Base-by-base conservation (phyloP, 2,113 vertebrate species). In the Peromyscus polionotus region DNA sequence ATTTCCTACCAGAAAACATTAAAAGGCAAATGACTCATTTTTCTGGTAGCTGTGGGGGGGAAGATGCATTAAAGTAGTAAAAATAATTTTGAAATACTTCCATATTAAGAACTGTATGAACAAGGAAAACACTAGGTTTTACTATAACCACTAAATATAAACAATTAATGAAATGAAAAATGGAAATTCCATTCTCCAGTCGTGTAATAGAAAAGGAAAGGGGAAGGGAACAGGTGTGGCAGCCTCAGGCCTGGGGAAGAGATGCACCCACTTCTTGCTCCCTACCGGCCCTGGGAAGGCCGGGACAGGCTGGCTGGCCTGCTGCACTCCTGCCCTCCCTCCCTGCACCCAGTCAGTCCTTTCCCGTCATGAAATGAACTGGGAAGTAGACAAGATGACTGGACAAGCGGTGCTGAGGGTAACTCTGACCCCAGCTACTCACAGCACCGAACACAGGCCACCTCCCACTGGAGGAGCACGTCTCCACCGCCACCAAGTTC, bases 1-100 rank as follows among this genome's bases (percentile, higher is more conserved):
- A 99, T 99, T 97, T 99, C 99, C 99, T 99, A 96, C 22, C 10
- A 83, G 63, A 61, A 75, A 68, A 83, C 61, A 93, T 81, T 72
- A 88, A 0, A 89, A 68, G 61, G 7, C 54, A 91, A 75, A 84
- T 72, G 51, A 97, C 12, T 10, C 31, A 87, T 61, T 33, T 90
- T 94, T 73, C 85, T 91, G 67, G 91, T 42, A 96, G 67, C 54
- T 54, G 6, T 6, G 92, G n/a, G 22, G 57, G 33, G 24, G 24
- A 77, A n/a, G 9, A 51, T 31, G 45, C 73, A 67, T 22, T 0
- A 72, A 94, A 95, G 93, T 54, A 97, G 84, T 7, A 86, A 68
- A 96, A 83, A 97, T 3, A 76, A 93, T 45, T 83, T 0, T 76
- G 28, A 88, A 83, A 17, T 70, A 67, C 39, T 89, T 94, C 68